These are phyloP conservation scores for Gobio gobio DNA, from an alignment of 2,113 vertebrate genomes.

Conservation along the genomic window DNA sequence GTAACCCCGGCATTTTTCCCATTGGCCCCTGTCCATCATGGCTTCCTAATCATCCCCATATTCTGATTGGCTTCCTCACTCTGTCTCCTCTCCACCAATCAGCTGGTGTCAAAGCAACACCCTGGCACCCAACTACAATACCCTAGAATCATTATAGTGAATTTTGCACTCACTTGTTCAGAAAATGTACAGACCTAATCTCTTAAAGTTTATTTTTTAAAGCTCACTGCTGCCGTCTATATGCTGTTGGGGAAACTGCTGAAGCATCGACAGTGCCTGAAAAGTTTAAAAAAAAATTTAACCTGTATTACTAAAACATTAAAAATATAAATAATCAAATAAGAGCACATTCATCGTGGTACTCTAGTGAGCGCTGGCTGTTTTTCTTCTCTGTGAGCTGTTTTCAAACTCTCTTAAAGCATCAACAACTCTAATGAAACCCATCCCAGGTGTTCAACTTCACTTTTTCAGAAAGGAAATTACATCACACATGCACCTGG, in stretches of 20 bases:
- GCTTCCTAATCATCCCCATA: no score
- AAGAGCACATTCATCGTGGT: not conserved
- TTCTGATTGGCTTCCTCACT: no score
- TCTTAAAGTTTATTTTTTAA: not conserved
- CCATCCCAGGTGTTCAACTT: conserved; percentile 11
- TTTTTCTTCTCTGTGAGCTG: not conserved
- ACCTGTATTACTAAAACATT: no score
- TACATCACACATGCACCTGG: conserved; percentile 32
- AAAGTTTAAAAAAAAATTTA: no score
- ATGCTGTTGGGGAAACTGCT: not conserved
- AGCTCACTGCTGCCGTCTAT: conserved; percentile 7
- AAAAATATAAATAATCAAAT: no score
- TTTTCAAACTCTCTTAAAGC: not conserved
- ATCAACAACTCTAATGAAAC: not conserved
- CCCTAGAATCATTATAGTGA: not conserved
- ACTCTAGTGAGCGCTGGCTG: not conserved
- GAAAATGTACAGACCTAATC: not conserved
- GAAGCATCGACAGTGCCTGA: no score
- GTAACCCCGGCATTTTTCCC: no score
- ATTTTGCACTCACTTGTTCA: not conserved
- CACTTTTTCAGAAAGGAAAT: conserved; percentile 1
- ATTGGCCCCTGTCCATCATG: no score
- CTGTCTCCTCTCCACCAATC: no score
- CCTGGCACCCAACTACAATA: not conserved
- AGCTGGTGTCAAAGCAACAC: not conserved